A percentile compares a stretch with the other conserved stretches of the same genome.
Evolutionary conservation across 2,888 invertebrate genomes (phyloP).

Genomic region (Thalpophila matura): DNA sequence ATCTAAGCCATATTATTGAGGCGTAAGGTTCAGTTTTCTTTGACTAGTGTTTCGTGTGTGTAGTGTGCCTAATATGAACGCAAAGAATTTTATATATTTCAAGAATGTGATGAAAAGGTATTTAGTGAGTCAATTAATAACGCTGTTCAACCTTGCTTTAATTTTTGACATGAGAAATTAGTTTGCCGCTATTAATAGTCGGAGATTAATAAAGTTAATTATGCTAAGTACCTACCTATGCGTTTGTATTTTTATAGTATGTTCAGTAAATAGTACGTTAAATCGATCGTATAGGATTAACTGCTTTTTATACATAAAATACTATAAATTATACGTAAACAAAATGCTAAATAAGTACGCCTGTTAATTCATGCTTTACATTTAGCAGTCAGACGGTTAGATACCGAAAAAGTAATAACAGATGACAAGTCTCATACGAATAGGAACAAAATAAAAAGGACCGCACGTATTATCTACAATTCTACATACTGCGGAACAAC

Average conservation of each 20-base stretch:
- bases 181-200: not conserved
- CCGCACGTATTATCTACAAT: no score
- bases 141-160: slow-evolving; percentile 29
- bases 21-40: not conserved
- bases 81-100: slow-evolving; percentile 40
- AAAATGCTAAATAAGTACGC: no score
- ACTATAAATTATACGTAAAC: no score
- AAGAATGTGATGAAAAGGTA: slow-evolving; percentile 45
- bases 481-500: not conserved
- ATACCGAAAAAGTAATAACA: no score
- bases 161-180: slow-evolving; percentile 43
- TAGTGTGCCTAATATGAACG: slow-evolving; percentile 30
- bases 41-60: slow-evolving; percentile 15
- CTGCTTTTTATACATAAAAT: no score
- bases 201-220: not conserved
- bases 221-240: not conserved
- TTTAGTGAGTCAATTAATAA: slow-evolving; percentile 49
- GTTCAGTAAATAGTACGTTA: no score
- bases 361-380: no score
- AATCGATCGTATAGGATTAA: no score
- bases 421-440: not conserved
- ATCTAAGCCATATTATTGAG: not conserved
- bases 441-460: not conserved
- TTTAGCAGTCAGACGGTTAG: no score
- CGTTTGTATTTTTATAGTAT: no score